Conservation (phyloP, 2,888 invertebrate species). For the Theodoxus fluviatilis region DNA sequence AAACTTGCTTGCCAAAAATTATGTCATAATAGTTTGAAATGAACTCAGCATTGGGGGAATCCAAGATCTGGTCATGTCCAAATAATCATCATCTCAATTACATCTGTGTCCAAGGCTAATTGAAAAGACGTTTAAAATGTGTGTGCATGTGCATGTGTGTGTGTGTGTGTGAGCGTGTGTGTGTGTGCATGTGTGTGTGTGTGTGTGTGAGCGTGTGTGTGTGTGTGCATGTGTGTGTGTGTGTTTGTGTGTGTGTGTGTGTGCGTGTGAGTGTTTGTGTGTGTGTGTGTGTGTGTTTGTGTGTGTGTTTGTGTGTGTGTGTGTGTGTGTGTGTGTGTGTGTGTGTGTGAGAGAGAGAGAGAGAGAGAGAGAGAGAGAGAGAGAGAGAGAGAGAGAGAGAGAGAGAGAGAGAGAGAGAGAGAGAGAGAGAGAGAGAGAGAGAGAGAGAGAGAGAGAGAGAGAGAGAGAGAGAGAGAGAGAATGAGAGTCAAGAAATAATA, state of each 20-base stretch:
- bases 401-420: too few relatives aligned
- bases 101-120: too few relatives aligned
- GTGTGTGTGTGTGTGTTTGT: not conserved
- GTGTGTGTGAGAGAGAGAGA: not conserved
- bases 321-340: constrained; percentile 1
- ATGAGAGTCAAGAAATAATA: too few relatives aligned
- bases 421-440: too few relatives aligned
- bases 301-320: not conserved
- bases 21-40: too few relatives aligned
- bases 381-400: too few relatives aligned
- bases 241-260: not conserved
- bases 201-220: not conserved
- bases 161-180: constrained; percentile 7
- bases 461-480: too few relatives aligned
- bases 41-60: not conserved
- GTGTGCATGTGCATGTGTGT: not conserved
- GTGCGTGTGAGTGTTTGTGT: not conserved
- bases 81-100: too few relatives aligned
- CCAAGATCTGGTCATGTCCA: not conserved
- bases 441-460: too few relatives aligned
- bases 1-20: too few relatives aligned
- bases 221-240: not conserved
- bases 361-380: constrained; percentile 31
- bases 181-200: constrained; percentile 6
- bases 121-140: not conserved